These are phyloP conservation scores for Petaurus breviceps DNA, from an alignment of 2,113 vertebrate species.

Conservation along the genomic window DNA sequence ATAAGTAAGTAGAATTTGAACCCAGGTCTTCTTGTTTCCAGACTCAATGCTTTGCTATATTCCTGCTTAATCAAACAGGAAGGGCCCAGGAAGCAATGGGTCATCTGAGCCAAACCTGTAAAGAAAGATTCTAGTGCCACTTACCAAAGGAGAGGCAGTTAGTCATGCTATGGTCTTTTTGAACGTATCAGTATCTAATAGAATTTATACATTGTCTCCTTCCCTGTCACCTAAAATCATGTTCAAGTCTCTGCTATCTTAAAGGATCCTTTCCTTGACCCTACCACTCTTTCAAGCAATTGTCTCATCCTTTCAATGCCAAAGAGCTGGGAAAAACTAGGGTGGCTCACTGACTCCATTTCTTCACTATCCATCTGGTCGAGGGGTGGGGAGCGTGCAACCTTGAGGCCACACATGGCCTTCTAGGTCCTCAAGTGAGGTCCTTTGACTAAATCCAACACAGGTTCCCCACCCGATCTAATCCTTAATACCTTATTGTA, in stretches of 20 bases:
- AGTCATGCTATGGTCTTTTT: not conserved
- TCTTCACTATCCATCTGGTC: not conserved
- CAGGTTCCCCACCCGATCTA: not conserved
- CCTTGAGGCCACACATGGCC: too few relatives aligned
- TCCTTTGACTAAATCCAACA: too few relatives aligned
- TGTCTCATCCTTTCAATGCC: not conserved
- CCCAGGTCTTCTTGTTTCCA: not conserved
- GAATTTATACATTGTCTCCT: not conserved
- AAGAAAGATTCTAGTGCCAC: not conserved
- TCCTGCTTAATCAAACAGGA: not conserved
- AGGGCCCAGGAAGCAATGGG: not conserved
- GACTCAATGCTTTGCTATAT: not conserved
- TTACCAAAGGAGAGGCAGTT: not conserved
- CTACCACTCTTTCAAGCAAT: not conserved
- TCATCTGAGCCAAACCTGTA: not conserved
- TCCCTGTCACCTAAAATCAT: not conserved
- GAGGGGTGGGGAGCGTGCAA: too few relatives aligned
- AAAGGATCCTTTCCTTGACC: not conserved
- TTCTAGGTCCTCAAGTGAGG: too few relatives aligned
- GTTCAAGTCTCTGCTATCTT: not conserved
- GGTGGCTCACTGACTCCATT: not conserved
- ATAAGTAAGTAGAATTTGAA: not conserved
- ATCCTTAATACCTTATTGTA: not conserved
- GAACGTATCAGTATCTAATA: not conserved
- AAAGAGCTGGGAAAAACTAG: not conserved